Conservation (phyloP, 2,888 invertebrate species). For the Petrolisthes cinctipes region DNA sequence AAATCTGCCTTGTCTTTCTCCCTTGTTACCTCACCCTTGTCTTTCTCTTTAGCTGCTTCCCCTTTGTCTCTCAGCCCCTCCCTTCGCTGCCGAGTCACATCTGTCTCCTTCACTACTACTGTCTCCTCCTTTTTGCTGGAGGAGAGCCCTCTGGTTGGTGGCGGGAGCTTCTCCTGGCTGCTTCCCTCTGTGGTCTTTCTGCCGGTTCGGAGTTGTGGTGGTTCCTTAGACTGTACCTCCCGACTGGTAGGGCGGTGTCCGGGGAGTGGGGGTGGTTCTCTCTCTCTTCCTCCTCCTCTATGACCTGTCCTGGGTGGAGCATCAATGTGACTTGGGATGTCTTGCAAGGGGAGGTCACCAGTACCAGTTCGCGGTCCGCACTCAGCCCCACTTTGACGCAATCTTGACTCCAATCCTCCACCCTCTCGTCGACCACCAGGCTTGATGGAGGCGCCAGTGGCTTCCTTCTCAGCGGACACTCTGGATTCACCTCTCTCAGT, state of each 20-base stretch:
- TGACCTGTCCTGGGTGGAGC: constrained; percentile 44
- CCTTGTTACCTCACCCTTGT: neutral
- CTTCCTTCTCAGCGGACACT: constrained; percentile 56
- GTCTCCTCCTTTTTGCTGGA: constrained; percentile 53
- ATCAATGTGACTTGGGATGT: constrained; percentile 62
- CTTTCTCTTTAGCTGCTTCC: constrained; percentile 8
- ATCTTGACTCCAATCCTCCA: constrained; percentile 50
- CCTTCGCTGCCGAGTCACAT: neutral
- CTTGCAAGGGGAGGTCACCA: constrained; percentile 62
- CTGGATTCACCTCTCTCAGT: constrained; percentile 71
- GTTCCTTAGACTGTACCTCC: constrained; percentile 63
- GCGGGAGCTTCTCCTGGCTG: constrained; percentile 43
- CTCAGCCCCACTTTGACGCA: constrained; percentile 65
- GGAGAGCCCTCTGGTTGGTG: constrained; percentile 38
- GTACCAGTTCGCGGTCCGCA: constrained; percentile 63
- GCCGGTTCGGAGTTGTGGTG: constrained; percentile 46
- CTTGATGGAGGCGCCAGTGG: constrained; percentile 12
- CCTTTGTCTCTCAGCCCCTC: neutral
- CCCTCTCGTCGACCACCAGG: constrained; percentile 33
- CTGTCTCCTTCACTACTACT: constrained; percentile 16
- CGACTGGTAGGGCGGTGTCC: constrained; percentile 28
- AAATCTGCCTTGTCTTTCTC: neutral
- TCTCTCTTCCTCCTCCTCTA: constrained; percentile 46
- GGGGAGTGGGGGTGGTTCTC: constrained; percentile 46
- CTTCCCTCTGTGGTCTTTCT: constrained; percentile 39